phyloP scores from a whole-genome alignment of 2,888 invertebrate genomes.

The Lasioglossum oenotherae region DNA sequence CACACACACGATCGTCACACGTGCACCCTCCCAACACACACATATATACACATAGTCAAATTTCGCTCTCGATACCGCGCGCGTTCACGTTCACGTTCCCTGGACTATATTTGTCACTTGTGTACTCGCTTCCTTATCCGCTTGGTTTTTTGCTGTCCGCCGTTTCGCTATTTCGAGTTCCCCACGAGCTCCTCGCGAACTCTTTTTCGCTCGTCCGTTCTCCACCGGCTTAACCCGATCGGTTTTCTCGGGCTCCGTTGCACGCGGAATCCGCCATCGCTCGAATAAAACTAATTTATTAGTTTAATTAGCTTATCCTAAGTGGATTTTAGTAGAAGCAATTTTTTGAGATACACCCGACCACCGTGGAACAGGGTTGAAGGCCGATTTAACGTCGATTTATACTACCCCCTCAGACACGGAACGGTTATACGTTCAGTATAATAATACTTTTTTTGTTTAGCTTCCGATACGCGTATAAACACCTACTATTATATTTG shows the following conservation, averaged over 20 bases:
- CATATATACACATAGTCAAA: constrained; percentile 19
- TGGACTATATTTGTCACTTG: constrained; percentile 35
- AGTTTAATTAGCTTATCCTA: background rate
- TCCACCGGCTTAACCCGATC: constrained; percentile 20
- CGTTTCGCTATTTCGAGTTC: constrained; percentile 29
- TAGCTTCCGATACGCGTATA: too few species aligned
- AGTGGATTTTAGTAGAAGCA: background rate
- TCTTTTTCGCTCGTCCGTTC: background rate
- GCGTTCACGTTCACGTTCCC: constrained; percentile 5
- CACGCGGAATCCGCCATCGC: background rate
- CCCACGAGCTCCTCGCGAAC: background rate
- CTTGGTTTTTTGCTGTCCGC: constrained; percentile 36
- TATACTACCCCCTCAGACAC: too few species aligned
- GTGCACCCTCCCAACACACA: background rate
- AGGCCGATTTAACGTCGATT: background rate
- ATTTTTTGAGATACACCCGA: background rate
- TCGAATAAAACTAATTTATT: background rate
- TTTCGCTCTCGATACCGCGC: constrained; percentile 5
- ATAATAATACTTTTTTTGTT: too few species aligned
- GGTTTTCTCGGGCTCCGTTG: background rate
- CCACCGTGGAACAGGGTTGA: background rate
- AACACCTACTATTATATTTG: too few species aligned
- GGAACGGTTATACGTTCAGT: too few species aligned
- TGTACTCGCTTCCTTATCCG: constrained; percentile 45
- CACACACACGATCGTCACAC: background rate